A percentile compares a stretch with the other conserved stretches of the same genome.
phyloP scores from a whole-genome alignment of 2,113 vertebrate species.

The Nansenia antarctica region DNA sequence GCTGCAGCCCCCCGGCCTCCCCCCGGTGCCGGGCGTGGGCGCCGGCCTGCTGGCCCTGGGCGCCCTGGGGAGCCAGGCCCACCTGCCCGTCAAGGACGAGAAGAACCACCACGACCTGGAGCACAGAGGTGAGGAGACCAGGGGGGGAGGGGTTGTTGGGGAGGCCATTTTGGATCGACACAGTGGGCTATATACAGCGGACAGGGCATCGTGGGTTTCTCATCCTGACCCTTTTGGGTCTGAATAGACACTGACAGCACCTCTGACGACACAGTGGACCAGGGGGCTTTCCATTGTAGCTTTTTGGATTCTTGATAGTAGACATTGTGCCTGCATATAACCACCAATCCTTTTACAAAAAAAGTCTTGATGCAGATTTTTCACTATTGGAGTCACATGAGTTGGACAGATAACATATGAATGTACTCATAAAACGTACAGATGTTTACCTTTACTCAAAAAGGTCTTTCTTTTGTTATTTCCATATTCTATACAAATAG shows the following conservation, averaged over 20 bases:
- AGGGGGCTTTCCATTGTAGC: neutral
- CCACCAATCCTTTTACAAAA: no score
- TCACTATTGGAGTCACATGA: neutral
- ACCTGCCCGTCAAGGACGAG: constrained; percentile 94
- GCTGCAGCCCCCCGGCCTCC: constrained; percentile 89
- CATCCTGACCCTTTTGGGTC: neutral
- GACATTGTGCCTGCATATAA: no score
- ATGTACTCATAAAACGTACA: no score
- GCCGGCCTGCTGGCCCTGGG: constrained; percentile 90
- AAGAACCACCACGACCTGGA: constrained; percentile 97
- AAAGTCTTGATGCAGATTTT: no score
- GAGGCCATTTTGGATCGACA: neutral
- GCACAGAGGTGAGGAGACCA: constrained; percentile 86
- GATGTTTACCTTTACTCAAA: no score
- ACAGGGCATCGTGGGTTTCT: neutral
- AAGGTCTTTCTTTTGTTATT: no score
- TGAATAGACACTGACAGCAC: no score
- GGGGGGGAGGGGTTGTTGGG: neutral
- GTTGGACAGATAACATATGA: no score
- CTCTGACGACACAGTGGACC: neutral
- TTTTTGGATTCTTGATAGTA: no score
- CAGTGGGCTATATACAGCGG: no score
- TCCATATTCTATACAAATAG: no score
- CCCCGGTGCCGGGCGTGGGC: constrained; percentile 83
- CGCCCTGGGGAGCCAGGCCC: constrained; percentile 90